Evolutionary conservation across 2,888 invertebrate species (phyloP).

Genomic region (Galerucella calmariensis): DNA sequence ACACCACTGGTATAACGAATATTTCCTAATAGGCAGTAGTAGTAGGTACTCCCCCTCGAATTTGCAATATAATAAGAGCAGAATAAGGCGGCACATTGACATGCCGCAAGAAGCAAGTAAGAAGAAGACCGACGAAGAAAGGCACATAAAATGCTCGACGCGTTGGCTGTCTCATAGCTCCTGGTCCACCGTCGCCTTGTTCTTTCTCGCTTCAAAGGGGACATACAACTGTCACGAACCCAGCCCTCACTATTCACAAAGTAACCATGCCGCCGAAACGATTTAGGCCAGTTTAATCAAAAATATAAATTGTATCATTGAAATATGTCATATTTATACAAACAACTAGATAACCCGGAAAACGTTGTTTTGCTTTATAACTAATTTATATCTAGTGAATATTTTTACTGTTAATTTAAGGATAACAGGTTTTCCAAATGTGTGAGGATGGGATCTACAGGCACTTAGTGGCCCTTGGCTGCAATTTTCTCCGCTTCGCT

Average conservation of each 20-base stretch:
- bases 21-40: constrained; percentile 18
- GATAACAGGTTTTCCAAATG: no score
- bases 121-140: constrained; percentile 31
- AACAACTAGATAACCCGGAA: no score
- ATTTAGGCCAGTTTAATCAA: constrained; percentile 2
- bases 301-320: not conserved
- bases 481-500: no score
- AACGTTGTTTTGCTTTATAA: no score
- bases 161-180: constrained; percentile 54
- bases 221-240: constrained; percentile 55
- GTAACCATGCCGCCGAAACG: constrained; percentile 17
- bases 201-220: constrained; percentile 34
- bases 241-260: constrained; percentile 40
- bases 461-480: no score
- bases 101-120: constrained; percentile 39
- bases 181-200: constrained; percentile 40
- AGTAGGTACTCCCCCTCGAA: constrained; percentile 46
- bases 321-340: not conserved
- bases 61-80: constrained; percentile 27
- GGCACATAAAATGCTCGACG: constrained; percentile 54
- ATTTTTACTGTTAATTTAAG: no score
- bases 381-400: no score
- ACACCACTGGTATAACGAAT: constrained; percentile 10
- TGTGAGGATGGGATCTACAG: no score
- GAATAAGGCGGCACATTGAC: constrained; percentile 52